A percentile compares a stretch with the other conserved stretches of the same genome.
Evolutionary conservation across 2,797 vertebrate genomes (phyloP).

Genomic region (Myotis findleyi): DNA sequence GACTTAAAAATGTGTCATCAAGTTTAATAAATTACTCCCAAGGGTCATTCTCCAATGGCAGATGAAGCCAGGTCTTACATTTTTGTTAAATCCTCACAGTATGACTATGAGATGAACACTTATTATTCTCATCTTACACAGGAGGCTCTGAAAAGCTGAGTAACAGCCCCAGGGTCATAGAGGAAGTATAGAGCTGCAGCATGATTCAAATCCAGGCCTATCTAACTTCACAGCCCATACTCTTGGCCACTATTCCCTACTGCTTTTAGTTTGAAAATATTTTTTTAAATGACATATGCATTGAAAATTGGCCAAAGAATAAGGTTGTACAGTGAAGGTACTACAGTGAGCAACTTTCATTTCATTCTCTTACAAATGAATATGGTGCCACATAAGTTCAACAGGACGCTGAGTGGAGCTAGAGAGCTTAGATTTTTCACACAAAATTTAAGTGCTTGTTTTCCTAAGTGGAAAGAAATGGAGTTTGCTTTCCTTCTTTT

Average conservation of each 20-base stretch:
- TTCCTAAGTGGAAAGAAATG: not conserved
- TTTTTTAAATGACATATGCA: not conserved
- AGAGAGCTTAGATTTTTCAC: slow-evolving; percentile 66
- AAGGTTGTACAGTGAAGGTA: not conserved
- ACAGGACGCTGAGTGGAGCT: slow-evolving; percentile 55
- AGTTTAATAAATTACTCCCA: not conserved
- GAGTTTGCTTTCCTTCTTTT: slow-evolving; percentile 4
- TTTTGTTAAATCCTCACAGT: not conserved
- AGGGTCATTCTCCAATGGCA: not conserved
- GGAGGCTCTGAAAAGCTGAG: not conserved
- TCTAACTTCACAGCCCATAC: not conserved
- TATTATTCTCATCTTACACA: not conserved
- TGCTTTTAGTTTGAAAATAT: not conserved
- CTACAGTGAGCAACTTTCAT: not conserved
- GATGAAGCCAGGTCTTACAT: slow-evolving; percentile 12
- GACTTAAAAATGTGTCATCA: not conserved
- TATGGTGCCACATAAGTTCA: not conserved
- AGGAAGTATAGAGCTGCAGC: not conserved
- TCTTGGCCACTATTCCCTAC: not conserved
- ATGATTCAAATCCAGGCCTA: not conserved
- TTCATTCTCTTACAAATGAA: not conserved
- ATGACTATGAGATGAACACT: not conserved
- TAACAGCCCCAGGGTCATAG: not conserved
- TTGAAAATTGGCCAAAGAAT: not conserved
- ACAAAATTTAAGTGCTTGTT: not conserved